Evolutionary conservation across 2,888 invertebrate genomes (phyloP).

Genomic region (Rhagophthalmus giganteus): DNA sequence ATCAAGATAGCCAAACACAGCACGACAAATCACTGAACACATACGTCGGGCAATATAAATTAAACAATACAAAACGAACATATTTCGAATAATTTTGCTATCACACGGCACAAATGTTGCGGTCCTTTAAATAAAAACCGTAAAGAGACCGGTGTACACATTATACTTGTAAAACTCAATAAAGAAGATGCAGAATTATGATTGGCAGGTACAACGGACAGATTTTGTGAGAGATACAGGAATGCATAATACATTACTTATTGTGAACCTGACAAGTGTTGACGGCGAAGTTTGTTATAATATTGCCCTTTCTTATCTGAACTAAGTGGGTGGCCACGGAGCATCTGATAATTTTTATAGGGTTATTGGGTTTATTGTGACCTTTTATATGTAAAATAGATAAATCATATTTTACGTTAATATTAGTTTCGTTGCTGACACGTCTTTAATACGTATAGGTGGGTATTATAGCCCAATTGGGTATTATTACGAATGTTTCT

Average conservation of each 20-base stretch:
- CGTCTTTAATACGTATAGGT: too few species aligned
- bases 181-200: constrained; percentile 35
- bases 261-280: constrained; percentile 50
- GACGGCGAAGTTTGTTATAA: constrained; percentile 47
- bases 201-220: constrained; percentile 45
- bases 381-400: too few species aligned
- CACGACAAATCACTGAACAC: constrained; percentile 49
- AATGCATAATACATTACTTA: constrained; percentile 51
- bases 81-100: constrained; percentile 15
- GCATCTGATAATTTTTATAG: constrained; percentile 12
- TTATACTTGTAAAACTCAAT: constrained; percentile 13
- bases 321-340: constrained; percentile 39
- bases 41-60: constrained; percentile 44
- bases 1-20: constrained; percentile 45
- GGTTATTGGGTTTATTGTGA: not conserved
- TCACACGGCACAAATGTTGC: constrained; percentile 10
- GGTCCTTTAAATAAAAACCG: constrained; percentile 2
- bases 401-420: too few species aligned
- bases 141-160: constrained; percentile 2
- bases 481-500: too few species aligned
- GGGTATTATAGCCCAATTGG: too few species aligned
- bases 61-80: constrained; percentile 42
- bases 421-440: too few species aligned
- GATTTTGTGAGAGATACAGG: constrained; percentile 44
- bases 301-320: constrained; percentile 36